Base-by-base conservation (phyloP, 35 echinoderm and acorn worm genomes). In the Stichopus chloronotus region DNA sequence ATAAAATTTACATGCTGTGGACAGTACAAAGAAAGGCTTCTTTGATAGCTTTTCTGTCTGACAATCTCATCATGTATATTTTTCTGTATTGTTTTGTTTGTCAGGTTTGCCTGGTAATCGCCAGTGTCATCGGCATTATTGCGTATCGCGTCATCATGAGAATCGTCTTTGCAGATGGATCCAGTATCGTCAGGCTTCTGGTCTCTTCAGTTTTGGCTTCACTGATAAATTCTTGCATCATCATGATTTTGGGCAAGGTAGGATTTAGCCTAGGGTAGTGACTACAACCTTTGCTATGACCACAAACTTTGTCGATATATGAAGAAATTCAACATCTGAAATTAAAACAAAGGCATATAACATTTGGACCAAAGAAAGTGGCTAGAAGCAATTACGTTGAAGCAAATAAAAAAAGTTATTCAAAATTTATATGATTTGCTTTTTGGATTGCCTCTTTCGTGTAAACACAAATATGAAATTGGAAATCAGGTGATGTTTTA, bases 161-260 rank as follows among this genome's bases (percentile, higher is more conserved):
- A 5, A 54, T 72, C 17, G 25, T 98, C 78, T 79, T 98, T 17
- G 58, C 56, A 5, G 76, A 92, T 11, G 25, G 52, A 5, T 93
- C 92, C 58, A 94, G 90, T 25, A 52, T 98, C 5, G 87, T 88
- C 53, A 83, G 91, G 88, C 61, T 98, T 25, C 79, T 98, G 1
- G 83, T 79, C 25, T 90, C 97, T 53, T 90, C 95, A 7, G 53
- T 98, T 13, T 84, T 93, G 52, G 78, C 95, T 25, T 91, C 97
- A 10, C 61, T 98, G 14, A 88, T 96, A 2, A 98, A 96, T 91
- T 94, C 97, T 7, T 80, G 89, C 58, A 96, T 92, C 52, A 98
- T 98, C 63, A 94, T 98, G 95, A 94, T 96, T 17, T 69, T 98
- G 14, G 97, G 97, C 74, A 98, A 92, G 87, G 95, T 97, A 88